Evolutionary conservation across 2,888 invertebrate genomes (phyloP), one percentile per base, ranked within the genome.

Genomic region (Bellardia bayeri): DNA sequence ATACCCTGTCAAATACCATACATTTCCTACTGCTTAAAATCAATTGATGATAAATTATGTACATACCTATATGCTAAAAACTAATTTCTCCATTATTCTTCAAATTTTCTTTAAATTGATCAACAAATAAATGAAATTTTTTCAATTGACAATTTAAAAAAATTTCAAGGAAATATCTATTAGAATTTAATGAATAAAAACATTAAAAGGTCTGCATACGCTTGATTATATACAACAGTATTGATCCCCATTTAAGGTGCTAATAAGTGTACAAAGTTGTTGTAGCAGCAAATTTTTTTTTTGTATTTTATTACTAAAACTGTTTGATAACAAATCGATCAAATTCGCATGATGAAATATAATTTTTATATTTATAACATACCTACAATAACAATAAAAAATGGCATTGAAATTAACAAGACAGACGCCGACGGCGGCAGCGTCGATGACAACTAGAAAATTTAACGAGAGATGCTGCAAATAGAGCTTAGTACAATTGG

Each of bases 241-340:
- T 54, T 37, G 37, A 71, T 58, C 9, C 58, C 56, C 45, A 74
- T 45, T 61, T 33, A 33, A 74, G 45, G 45, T 74, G 74, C n/a
- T 74, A 74, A 74, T 74, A 42, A 61, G 14, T 33, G 37, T 54
- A 49, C 16, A 40, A 54, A 71, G 33, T 45, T 78, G 45, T 42
- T 78, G 78, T 64, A 33, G 51, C 40, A 23, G 23, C 42, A 42
- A 56, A 72, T 72, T 72, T 63, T 54, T 76, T 64, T 63, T 49
- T 75, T 75, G 23, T 75, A 33, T 63, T 61, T 61, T 75, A 37
- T 49, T 63, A 76, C 51, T 64, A 76, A 66, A 56, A 66, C 40
- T 78, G 54, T 76, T 76, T 78, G 66, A 78, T 78, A 78, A 54
- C 66, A 78, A 56, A 56, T 64, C 64, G 56, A 66, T 79, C 58